Evolutionary conservation across 2,888 invertebrate species (phyloP).

Genomic region (Drosophila hamatofila): DNA sequence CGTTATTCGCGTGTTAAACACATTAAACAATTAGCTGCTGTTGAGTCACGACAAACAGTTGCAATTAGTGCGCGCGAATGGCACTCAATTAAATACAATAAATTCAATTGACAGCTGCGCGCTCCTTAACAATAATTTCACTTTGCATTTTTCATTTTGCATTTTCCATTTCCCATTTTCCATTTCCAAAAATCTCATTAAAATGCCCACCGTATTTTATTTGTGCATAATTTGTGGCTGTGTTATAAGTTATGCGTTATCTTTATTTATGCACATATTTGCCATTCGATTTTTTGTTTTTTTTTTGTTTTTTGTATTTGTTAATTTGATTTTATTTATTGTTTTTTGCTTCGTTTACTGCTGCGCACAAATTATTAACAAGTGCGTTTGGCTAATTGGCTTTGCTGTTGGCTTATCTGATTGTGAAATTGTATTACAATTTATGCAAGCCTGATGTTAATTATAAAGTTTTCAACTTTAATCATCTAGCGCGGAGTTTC

Average conservation of each 20-base stretch:
- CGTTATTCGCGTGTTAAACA: slow-evolving; percentile 14
- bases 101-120: slow-evolving; percentile 73
- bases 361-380: slow-evolving; percentile 45
- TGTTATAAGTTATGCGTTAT: slow-evolving; percentile 54
- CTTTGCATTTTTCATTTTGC: background rate
- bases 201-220: slow-evolving; percentile 17
- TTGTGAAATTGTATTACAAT: slow-evolving; percentile 55
- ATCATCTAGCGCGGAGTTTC: background rate
- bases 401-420: slow-evolving; percentile 53
- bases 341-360: background rate
- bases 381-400: slow-evolving; percentile 60
- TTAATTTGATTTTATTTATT: slow-evolving; percentile 2
- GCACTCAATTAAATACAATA: slow-evolving; percentile 74
- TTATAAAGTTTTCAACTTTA: slow-evolving; percentile 26
- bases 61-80: slow-evolving; percentile 71
- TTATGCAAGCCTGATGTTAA: slow-evolving; percentile 27
- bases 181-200: slow-evolving; percentile 18
- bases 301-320: no score
- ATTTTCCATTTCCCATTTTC: slow-evolving; percentile 1
- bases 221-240: slow-evolving; percentile 29
- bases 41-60: slow-evolving; percentile 55
- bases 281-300: slow-evolving; percentile 21
- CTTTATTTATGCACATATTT: slow-evolving; percentile 67
- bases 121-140: slow-evolving; percentile 26
- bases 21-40: slow-evolving; percentile 65